phyloP scores from a whole-genome alignment of 2,113 vertebrate species.

The Oreochromis aureus region DNA sequence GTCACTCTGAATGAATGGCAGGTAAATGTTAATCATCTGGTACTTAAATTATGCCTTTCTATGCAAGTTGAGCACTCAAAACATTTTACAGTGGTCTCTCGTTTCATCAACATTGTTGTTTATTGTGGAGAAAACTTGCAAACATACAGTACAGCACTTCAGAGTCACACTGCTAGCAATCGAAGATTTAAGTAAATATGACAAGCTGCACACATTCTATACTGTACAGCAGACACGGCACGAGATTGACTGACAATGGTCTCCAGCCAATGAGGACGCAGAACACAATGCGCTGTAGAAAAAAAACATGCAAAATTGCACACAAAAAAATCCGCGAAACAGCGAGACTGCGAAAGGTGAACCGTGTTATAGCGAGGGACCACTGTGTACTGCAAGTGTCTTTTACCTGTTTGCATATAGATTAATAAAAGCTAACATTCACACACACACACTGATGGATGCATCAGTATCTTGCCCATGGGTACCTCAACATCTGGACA shows the following conservation, averaged over 20 bases:
- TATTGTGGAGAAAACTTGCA: not conserved
- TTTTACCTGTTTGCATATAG: not conserved
- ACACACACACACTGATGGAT: not conserved
- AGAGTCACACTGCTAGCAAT: not conserved
- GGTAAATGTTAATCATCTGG: not conserved
- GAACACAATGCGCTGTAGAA: not conserved
- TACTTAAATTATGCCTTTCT: not conserved
- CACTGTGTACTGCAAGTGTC: not conserved
- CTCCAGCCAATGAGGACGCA: not conserved
- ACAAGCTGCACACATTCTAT: not conserved
- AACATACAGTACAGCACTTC: not conserved
- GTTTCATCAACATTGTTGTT: not conserved
- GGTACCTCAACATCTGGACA: not conserved
- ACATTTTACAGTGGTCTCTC: not conserved
- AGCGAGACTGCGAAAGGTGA: not conserved
- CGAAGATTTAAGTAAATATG: not conserved
- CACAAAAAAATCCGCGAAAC: not conserved
- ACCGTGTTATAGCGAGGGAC: accelerated
- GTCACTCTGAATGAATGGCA: not conserved
- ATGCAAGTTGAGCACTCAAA: not conserved
- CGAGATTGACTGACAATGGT: not conserved
- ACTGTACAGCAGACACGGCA: too few relatives aligned
- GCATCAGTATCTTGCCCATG: not conserved
- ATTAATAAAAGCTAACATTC: not conserved
- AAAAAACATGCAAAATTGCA: not conserved